A percentile compares a stretch with the other conserved stretches of the same genome.
These are phyloP conservation scores for Scylla paramamosain DNA, from an alignment of 1,140 invertebrate species.

Conservation along the genomic window DNA sequence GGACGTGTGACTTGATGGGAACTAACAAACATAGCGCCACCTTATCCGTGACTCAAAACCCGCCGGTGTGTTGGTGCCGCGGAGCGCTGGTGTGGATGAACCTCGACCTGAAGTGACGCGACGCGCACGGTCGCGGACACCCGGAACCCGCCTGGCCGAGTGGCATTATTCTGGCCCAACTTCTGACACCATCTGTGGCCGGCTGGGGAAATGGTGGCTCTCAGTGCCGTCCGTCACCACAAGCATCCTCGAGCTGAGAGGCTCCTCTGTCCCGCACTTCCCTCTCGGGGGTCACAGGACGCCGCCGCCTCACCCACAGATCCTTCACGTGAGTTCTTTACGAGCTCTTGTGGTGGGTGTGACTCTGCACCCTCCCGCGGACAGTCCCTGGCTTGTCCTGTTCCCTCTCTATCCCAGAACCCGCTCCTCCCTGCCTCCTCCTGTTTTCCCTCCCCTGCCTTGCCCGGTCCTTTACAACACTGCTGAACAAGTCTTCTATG, in stretches of 20 bases:
- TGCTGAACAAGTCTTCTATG: constrained; percentile 22
- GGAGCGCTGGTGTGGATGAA: background rate
- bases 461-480: background rate
- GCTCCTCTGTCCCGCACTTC: constrained; percentile 31
- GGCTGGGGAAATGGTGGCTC: constrained; percentile 17
- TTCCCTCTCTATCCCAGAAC: background rate
- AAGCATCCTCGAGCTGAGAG: constrained; percentile 36
- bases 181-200: constrained; percentile 11
- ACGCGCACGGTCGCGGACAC: background rate
- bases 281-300: constrained; percentile 29
- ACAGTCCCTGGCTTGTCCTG: constrained; percentile 48
- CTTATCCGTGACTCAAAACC: too few relatives aligned
- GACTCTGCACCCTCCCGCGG: constrained; percentile 1
- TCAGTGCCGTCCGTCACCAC: constrained; percentile 1
- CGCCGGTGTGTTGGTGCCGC: background rate
- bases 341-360: constrained; percentile 56
- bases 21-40: too few relatives aligned
- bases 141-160: background rate
- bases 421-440: background rate
- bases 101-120: background rate
- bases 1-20: too few relatives aligned
- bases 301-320: constrained; percentile 46
- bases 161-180: constrained; percentile 20
- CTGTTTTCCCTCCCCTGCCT: background rate
- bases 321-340: constrained; percentile 45